Evolutionary conservation across 2,797 vertebrate genomes (phyloP).

Genomic region (Nasua narica): DNA sequence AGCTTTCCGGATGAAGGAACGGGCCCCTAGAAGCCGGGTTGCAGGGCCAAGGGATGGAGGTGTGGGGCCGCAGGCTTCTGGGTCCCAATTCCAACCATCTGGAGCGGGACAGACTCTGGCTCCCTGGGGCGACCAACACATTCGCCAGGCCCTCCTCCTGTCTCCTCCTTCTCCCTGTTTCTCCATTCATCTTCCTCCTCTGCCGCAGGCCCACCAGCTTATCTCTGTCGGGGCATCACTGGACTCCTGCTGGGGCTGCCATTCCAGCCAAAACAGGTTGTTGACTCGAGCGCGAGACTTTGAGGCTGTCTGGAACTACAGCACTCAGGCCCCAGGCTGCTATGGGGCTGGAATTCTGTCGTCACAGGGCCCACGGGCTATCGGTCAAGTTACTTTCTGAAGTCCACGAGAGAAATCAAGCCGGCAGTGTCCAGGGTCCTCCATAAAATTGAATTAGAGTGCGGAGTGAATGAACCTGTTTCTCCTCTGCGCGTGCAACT

Average conservation of each 20-base stretch:
- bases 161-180: neutral
- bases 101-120: neutral
- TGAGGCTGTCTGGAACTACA: neutral
- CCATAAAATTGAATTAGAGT: slow-evolving; percentile 50
- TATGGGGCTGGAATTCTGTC: neutral
- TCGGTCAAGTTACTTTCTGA: neutral
- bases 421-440: neutral
- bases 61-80: too few species aligned
- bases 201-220: accelerated
- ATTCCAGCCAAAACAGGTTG: neutral
- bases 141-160: neutral
- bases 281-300: too few species aligned
- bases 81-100: neutral
- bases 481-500: neutral
- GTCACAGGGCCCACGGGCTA: neutral
- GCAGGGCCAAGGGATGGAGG: accelerated
- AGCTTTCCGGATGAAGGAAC: neutral
- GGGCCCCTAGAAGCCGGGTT: neutral
- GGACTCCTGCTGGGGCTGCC: neutral
- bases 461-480: neutral
- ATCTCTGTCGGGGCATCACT: neutral
- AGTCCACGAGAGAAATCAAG: neutral
- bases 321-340: neutral
- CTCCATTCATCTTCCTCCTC: neutral
- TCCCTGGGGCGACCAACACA: neutral